Evolutionary conservation across 2,888 invertebrate genomes (phyloP).

Genomic region (Trichopoda pennipes): DNA sequence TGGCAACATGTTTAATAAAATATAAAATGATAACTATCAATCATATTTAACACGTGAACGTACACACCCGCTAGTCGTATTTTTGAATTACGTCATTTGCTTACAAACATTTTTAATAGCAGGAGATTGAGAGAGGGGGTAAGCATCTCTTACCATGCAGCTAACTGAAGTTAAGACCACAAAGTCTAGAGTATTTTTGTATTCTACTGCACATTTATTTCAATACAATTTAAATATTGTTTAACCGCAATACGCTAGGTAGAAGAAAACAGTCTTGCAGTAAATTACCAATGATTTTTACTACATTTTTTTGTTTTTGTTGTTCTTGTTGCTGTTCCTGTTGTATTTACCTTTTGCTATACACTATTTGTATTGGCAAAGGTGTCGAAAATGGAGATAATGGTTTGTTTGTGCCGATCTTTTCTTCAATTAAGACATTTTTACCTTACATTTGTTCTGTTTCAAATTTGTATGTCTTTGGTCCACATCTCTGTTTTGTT

Average conservation of each 20-base stretch:
- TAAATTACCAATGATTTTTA: too few species aligned
- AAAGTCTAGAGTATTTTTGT: conserved; percentile 18
- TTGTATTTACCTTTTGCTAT: too few species aligned
- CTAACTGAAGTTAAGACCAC: conserved; percentile 33
- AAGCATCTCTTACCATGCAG: neutral
- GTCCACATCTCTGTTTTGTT: too few species aligned
- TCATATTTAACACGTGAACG: conserved; percentile 63
- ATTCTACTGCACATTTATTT: conserved; percentile 51
- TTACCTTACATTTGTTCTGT: too few species aligned
- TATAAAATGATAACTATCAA: conserved; percentile 53
- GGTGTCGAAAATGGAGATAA: too few species aligned
- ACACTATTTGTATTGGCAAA: too few species aligned
- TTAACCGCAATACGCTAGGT: conserved; percentile 18
- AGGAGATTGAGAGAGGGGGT: neutral
- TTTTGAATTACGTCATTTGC: neutral
- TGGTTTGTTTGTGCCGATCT: too few species aligned
- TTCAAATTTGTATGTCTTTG: too few species aligned
- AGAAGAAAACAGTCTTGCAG: conserved; percentile 30
- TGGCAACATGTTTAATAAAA: neutral
- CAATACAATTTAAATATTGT: conserved; percentile 42
- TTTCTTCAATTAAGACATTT: too few species aligned
- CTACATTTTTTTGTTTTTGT: too few species aligned
- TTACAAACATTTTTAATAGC: neutral
- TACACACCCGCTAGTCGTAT: conserved; percentile 52
- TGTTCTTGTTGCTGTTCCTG: too few species aligned